Evolutionary conservation across 2,888 invertebrate species (phyloP).

Genomic region (Campoplex capitator): DNA sequence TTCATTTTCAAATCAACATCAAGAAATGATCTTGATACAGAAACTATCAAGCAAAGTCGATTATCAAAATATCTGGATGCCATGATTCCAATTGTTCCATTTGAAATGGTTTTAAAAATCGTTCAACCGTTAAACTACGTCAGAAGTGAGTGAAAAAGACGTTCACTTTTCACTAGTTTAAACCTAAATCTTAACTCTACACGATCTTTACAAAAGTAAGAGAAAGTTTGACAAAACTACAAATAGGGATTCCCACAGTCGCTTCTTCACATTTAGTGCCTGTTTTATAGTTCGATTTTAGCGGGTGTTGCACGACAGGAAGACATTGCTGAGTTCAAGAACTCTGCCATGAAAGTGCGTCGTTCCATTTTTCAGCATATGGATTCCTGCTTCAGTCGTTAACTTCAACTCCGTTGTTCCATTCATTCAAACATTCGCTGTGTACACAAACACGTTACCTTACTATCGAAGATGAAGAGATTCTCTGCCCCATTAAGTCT

Average conservation of each 20-base stretch:
- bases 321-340: conserved; percentile 61
- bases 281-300: not conserved
- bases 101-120: not conserved
- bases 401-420: conserved; percentile 53
- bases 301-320: not conserved
- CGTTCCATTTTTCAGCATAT: not conserved
- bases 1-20: too few species aligned
- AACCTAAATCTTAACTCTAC: not conserved
- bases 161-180: not conserved
- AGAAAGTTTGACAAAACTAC: conserved; percentile 8
- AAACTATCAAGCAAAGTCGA: too few species aligned
- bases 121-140: too few species aligned
- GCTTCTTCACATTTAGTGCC: not conserved
- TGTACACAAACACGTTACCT: conserved; percentile 74
- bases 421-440: conserved; percentile 74
- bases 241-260: not conserved
- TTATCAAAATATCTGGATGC: not conserved
- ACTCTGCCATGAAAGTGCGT: conserved; percentile 67
- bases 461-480: conserved; percentile 38
- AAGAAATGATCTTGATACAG: too few species aligned
- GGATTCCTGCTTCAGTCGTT: conserved; percentile 24
- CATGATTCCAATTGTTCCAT: not conserved
- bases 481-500: conserved; percentile 4
- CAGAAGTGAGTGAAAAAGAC: not conserved
- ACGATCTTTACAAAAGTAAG: not conserved